Conservation (phyloP, 1,140 invertebrate genomes). For the Drosophila ohnishii region DNA sequence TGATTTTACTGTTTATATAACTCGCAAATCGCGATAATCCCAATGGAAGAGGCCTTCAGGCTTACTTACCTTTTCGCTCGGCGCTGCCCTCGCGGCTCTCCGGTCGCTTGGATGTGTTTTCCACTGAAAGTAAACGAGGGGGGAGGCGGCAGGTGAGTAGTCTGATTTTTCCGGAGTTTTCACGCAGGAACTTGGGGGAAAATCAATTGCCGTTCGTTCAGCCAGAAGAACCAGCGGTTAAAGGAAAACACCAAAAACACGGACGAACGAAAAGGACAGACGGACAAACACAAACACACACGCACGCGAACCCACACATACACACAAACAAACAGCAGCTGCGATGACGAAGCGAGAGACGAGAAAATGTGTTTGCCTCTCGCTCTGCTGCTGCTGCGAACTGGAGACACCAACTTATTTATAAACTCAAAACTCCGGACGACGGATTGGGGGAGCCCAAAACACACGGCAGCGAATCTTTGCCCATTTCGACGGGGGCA, state of each 20-base stretch:
- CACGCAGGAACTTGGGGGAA: conserved; percentile 47
- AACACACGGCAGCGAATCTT: conserved; percentile 70
- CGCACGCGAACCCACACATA: conserved; percentile 28
- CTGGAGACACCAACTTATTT: conserved; percentile 76
- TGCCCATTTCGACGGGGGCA: conserved; percentile 67
- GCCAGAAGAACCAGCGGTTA: conserved; percentile 42
- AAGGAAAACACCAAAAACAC: conserved; percentile 65
- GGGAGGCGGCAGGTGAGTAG: conserved; percentile 23
- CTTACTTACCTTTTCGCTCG: conserved; percentile 76
- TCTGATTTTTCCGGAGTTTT: conserved; percentile 32
- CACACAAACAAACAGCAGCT: conserved; percentile 59
- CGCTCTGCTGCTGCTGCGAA: conserved; percentile 19
- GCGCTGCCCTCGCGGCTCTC: conserved; percentile 81
- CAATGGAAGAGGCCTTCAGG: conserved; percentile 22
- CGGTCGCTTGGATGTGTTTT: conserved; percentile 78
- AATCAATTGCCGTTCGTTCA: conserved; percentile 75
- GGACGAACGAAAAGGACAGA: conserved; percentile 20
- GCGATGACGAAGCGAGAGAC: conserved; percentile 67
- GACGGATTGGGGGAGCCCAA: conserved; percentile 53
- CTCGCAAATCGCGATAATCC: conserved; percentile 35
- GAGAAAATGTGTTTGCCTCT: conserved; percentile 60
- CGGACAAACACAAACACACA: conserved; percentile 35
- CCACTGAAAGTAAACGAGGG: conserved; percentile 73
- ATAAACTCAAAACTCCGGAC: conserved; percentile 74
- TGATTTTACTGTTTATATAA: conserved; percentile 63